phyloP scores from a whole-genome alignment of 2,797 vertebrate genomes.

The Manis crassicaudata region DNA sequence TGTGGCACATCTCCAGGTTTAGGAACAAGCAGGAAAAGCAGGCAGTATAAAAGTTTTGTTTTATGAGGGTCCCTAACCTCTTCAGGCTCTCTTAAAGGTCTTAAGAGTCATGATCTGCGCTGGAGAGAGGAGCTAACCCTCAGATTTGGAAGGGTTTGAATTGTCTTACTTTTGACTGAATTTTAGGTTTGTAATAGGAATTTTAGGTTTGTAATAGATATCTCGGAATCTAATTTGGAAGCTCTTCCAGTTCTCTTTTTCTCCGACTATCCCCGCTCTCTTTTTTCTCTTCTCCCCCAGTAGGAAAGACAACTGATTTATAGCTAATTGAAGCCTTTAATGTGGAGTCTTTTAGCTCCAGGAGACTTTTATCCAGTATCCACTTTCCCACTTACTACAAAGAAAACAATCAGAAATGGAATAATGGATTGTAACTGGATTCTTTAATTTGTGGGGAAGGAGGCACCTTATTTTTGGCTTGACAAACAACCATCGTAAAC shows the following conservation, averaged over 20 bases:
- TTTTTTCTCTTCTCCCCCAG: constrained; percentile 80
- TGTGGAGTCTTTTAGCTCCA: constrained; percentile 83
- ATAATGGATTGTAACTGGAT: constrained; percentile 85
- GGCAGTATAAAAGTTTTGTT: constrained; percentile 48
- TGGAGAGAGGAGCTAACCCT: not conserved
- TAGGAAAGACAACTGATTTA: constrained; percentile 92
- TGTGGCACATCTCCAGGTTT: constrained; percentile 35
- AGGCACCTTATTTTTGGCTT: constrained; percentile 82
- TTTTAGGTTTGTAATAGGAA: constrained; percentile 66
- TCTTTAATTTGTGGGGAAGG: constrained; percentile 85
- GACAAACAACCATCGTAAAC: constrained; percentile 86
- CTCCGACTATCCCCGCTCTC: not conserved
- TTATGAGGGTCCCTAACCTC: constrained; percentile 67
- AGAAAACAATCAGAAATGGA: constrained; percentile 87
- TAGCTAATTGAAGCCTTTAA: constrained; percentile 91
- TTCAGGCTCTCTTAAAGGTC: not conserved
- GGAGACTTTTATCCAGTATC: constrained; percentile 90
- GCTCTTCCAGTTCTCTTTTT: constrained; percentile 50
- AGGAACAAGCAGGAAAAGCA: not conserved
- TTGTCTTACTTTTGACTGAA: constrained; percentile 8
- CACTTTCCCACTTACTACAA: constrained; percentile 89
- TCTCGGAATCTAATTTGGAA: constrained; percentile 80
- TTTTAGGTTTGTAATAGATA: constrained; percentile 73
- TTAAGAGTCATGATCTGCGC: not conserved
- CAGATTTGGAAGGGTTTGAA: not conserved